These are phyloP conservation scores for Vanessa cardui DNA, from an alignment of 2,888 invertebrate species.

Conservation along the genomic window DNA sequence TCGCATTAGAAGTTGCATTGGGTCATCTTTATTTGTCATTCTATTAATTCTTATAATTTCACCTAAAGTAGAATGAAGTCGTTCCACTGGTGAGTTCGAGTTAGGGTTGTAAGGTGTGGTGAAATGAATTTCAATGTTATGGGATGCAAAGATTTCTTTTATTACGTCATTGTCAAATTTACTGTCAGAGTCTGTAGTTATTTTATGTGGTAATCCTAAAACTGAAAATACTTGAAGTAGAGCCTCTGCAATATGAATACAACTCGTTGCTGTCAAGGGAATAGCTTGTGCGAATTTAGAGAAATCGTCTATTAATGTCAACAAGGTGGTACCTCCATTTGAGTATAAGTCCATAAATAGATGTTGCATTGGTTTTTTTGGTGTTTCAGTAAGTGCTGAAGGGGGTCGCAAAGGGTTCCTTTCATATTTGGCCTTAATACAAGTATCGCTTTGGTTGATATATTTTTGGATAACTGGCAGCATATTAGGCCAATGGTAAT, in stretches of 20 bases:
- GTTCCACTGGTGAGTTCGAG: conserved; percentile 39
- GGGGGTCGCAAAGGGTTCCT: conserved; percentile 17
- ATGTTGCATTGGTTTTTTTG: conserved; percentile 44
- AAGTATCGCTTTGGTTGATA: background rate
- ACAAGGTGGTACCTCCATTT: conserved; percentile 17
- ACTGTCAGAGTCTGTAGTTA: conserved; percentile 23
- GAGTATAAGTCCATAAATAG: conserved; percentile 43
- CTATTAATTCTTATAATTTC: conserved; percentile 39
- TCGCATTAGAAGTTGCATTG: conserved; percentile 12
- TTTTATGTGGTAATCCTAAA: background rate
- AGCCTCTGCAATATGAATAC: background rate
- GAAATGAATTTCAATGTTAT: conserved; percentile 35
- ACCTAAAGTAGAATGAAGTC: conserved; percentile 36
- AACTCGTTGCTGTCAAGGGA: background rate
- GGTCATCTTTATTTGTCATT: conserved; percentile 23
- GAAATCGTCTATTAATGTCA: background rate
- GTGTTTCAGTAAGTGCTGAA: conserved; percentile 44
- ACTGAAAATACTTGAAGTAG: background rate
- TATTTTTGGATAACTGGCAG: background rate
- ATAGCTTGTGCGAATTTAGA: background rate
- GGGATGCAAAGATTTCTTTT: conserved; percentile 26
- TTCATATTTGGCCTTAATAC: background rate
- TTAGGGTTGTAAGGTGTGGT: conserved; percentile 34
- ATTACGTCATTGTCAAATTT: conserved; percentile 37
- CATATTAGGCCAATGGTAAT: conserved; percentile 11